Percentiles rank a stretch among this genome's conserved stretches.
These are phyloP conservation scores for Thaleichthys pacificus DNA, from an alignment of 2,797 vertebrate genomes.

Conservation along the genomic window DNA sequence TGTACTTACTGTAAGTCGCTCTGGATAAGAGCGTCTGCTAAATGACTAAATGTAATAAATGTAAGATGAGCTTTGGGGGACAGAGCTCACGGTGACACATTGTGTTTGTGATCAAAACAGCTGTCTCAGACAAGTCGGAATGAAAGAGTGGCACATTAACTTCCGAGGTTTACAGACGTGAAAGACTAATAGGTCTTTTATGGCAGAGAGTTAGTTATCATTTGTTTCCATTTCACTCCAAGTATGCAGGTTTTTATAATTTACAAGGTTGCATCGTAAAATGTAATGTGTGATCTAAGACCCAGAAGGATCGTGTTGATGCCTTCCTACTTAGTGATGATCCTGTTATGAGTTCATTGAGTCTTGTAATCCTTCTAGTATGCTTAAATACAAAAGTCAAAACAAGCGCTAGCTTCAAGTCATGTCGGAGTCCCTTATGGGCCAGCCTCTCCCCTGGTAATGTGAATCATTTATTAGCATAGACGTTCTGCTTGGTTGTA, in stretches of 20 bases:
- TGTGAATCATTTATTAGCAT: background rate
- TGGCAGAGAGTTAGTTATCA: background rate
- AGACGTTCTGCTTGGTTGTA: background rate
- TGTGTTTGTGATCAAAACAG: background rate
- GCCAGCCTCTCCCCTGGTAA: background rate
- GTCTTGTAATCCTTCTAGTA: constrained; percentile 58
- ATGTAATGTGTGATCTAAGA: no score
- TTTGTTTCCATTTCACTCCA: background rate
- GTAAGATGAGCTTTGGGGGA: no score
- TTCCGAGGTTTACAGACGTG: background rate
- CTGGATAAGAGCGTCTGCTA: no score
- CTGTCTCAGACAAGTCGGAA: background rate
- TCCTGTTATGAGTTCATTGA: constrained; percentile 62
- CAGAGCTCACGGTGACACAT: background rate
- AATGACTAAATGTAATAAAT: no score
- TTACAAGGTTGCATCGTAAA: background rate
- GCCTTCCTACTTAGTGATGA: constrained; percentile 48
- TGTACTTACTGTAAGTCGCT: no score
- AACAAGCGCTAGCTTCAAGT: background rate
- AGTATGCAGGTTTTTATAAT: background rate
- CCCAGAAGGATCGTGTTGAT: no score
- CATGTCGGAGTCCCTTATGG: background rate
- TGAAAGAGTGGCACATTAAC: background rate
- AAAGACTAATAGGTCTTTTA: background rate
- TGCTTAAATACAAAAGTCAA: constrained; percentile 42